Evolutionary conservation across 2,797 vertebrate species (phyloP).

Genomic region (Sebastolobus altivelis): DNA sequence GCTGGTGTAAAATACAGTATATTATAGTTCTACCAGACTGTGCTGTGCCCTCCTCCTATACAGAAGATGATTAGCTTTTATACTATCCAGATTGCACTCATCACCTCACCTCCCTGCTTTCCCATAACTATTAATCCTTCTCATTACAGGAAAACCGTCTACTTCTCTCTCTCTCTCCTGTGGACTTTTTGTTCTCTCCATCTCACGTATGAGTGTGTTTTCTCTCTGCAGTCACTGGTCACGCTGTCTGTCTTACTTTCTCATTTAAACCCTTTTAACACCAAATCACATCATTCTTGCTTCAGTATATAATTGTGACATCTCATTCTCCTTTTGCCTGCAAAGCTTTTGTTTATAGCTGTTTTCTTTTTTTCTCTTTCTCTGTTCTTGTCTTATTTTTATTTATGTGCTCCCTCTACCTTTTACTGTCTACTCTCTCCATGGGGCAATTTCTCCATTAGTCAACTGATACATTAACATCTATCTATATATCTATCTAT

Average conservation of each 20-base stretch:
- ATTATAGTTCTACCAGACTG: constrained; percentile 1
- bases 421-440: not conserved
- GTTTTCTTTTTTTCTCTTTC: not conserved
- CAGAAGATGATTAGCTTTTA: constrained; percentile 60
- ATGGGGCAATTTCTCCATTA: not conserved
- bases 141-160: constrained; percentile 45
- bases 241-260: constrained; percentile 3
- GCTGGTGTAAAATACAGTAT: constrained; percentile 7
- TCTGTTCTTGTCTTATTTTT: not conserved
- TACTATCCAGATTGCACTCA: constrained; percentile 56
- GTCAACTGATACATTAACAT: not conserved
- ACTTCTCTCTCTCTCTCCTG: not conserved
- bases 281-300: constrained; percentile 22
- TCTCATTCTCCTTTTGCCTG: constrained; percentile 1
- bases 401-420: not conserved
- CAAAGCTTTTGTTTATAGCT: not conserved
- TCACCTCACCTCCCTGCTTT: constrained; percentile 36
- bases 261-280: constrained; percentile 14
- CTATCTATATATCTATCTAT: no score
- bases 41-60: constrained; percentile 21
- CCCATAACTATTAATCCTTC: constrained; percentile 45
- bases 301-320: constrained; percentile 23
- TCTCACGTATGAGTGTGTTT: not conserved
- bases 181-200: constrained; percentile 7
- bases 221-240: not conserved